Base-by-base conservation (phyloP, 2,888 invertebrate species). In the Hofmannophila pseudospretella region DNA sequence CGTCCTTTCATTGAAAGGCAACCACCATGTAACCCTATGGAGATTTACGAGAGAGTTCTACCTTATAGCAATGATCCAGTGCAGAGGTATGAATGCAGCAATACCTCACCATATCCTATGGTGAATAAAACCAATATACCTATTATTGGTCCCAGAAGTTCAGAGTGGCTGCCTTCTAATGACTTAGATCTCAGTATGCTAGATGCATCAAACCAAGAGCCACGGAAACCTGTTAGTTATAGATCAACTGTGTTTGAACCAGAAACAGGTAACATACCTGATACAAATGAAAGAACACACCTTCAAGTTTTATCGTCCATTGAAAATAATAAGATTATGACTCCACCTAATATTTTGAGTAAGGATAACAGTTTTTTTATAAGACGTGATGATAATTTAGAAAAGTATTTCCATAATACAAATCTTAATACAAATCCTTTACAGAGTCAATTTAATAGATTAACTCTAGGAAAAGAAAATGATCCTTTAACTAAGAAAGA, bases 181-280 rank as follows among this genome's bases (percentile, higher is more conserved):
- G 85, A 86, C 10, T 58, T 86, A 25, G 76, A 86, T 29, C 46
- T 86, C 7, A 86, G 86, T 49, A 58, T 84, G 45, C 64, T 86
- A 23, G 86, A 86, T 51, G 19, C 16, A 7, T 25, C 33, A n/a
- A 28, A 20, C n/a, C 27, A 20, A 5, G 19, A 37, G 4, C 26
- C 32, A 4, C 26, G 33, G 11, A 23, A 3, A 3, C 25, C 9
- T 23, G n/a, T 7, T 2, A 14, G 10, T 52, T 23, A 0, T 56
- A 58, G 16, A 34, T 8, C 22, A 7, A 7, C 16, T 2, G 9
- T 12, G 1, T 31, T 34, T 14, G 31, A 26, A 32, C 8, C 14
- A 1, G 1, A 5, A 29, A 8, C 7, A 14, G 28, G 12, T 8
- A 11, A 32, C 8, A 32, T 11, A 22, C 11, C 11, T 5, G n/a